A percentile compares a stretch with the other conserved stretches of the same genome.
Evolutionary conservation across 2,888 invertebrate genomes (phyloP).

Genomic region (Drosophila planitibia): DNA sequence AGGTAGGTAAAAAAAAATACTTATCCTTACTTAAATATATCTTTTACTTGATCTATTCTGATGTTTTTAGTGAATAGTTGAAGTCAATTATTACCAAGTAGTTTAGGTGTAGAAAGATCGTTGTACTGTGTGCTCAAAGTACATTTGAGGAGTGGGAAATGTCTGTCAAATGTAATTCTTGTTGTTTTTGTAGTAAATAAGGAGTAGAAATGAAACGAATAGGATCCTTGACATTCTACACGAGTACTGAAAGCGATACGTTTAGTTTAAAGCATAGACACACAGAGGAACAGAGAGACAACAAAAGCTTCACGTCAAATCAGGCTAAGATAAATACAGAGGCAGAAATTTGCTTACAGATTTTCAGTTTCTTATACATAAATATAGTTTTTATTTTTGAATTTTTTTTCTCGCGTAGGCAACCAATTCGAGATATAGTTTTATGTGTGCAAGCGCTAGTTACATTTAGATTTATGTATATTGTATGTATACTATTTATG

Average conservation of each 20-base stretch:
- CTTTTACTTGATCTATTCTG: conserved; percentile 8
- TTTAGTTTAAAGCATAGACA: conserved; percentile 28
- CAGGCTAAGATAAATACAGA: conserved; percentile 63
- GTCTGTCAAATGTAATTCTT: conserved; percentile 21
- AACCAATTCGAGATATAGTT: conserved; percentile 39
- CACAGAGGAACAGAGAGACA: conserved; percentile 69
- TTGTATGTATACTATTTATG: conserved; percentile 4
- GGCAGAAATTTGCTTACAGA: conserved; percentile 30
- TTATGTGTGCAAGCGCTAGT: conserved; percentile 52
- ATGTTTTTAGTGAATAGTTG: conserved; percentile 8
- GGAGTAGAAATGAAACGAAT: conserved; percentile 10
- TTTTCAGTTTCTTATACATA: conserved; percentile 12
- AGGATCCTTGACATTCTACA: conserved; percentile 38
- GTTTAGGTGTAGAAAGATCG: conserved; percentile 41
- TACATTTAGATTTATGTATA: conserved; percentile 26
- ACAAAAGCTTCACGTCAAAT: conserved; percentile 84
- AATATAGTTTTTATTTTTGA: not conserved
- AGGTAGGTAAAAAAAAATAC: conserved; percentile 33
- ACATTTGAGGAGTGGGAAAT: conserved; percentile 31
- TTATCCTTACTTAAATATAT: conserved; percentile 39
- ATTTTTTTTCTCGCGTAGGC: conserved; percentile 26
- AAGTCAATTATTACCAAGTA: conserved; percentile 24
- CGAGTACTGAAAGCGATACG: conserved; percentile 43
- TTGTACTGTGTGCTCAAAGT: conserved; percentile 60
- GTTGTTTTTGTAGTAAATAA: conserved; percentile 3